Base-by-base conservation (phyloP, 2,113 vertebrate species). In the Sphyrna mokarran region DNA sequence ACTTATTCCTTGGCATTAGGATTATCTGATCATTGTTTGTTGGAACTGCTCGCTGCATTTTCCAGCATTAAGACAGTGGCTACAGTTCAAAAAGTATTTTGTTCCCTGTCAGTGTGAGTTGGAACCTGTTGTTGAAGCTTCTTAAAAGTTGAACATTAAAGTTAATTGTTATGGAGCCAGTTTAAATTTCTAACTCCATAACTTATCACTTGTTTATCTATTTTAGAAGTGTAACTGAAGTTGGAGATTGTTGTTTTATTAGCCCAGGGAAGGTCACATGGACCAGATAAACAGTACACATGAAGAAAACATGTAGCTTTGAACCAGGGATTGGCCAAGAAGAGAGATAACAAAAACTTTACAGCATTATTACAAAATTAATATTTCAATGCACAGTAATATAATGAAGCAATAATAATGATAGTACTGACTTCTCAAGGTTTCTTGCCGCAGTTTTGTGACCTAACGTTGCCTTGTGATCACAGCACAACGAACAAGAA, bases 321-420 rank as follows among this genome's bases (percentile, higher is more conserved):
- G 69, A 95, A 95, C 94, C 13, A 54, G 10, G 13, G 40, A 95
- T 70, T 72, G 70, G 23, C 16, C 14, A 48, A 26, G 13, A 72
- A 72, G 48, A 70, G 54, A 72, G 94, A 95, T 95, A 95, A 37
- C 63, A 76, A 70, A 70, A 26, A 8, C 40, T 16, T 95, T 95
- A 72, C 26, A 29, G 94, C 69, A 43, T 95, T 95, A 33, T 72
- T 68, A 95, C 14, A 43, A 95, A 72, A 76, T 95, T 43, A 95
- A 72, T 72, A 72, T 76, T 95, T 72, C 93, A 37, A 43, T 69
- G n/a, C 93, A 70, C n/a, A 26, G 68, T 69, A 94, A 94, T 48
- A 94, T 26, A 94, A 94, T 94, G 93, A 40, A 40, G 40, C 66
- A 70, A 70, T 40, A 23, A 43, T 95, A 48, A 48, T 48, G 69